Evolutionary conservation across 53 echinoderm and acorn worm genomes (phyloP).

Genomic region (Holothuria scabra): DNA sequence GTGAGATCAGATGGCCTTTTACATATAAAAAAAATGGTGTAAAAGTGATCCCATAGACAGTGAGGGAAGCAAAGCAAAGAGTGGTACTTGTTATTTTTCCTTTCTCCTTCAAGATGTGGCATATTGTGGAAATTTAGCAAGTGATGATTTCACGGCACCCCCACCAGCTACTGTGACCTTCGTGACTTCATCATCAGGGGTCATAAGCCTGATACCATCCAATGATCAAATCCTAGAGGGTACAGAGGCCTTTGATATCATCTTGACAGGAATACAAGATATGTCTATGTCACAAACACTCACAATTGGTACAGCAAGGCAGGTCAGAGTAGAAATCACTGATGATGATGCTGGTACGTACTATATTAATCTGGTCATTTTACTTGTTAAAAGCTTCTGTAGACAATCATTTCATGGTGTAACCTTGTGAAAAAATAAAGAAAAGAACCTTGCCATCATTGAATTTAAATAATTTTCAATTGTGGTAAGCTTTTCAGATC

Average conservation of each 20-base stretch:
- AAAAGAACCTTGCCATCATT: too few species aligned
- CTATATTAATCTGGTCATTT: background rate
- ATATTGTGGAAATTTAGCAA: slow-evolving; percentile 27
- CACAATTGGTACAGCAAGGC: slow-evolving; percentile 5
- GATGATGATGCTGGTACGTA: slow-evolving; percentile 25
- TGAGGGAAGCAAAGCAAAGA: too few species aligned
- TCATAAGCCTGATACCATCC: background rate
- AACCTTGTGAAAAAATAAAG: too few species aligned
- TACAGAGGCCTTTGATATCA: slow-evolving; percentile 19
- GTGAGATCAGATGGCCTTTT: too few species aligned
- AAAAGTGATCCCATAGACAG: too few species aligned
- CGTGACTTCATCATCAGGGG: background rate
- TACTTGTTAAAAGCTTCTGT: too few species aligned
- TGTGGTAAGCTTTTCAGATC: too few species aligned
- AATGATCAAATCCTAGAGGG: background rate
- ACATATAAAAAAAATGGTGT: too few species aligned
- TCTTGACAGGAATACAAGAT: background rate
- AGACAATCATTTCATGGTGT: too few species aligned
- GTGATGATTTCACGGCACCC: background rate
- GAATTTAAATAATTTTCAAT: too few species aligned
- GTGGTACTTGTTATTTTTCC: too few species aligned
- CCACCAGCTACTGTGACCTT: background rate
- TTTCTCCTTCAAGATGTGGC: background rate
- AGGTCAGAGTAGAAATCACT: background rate
- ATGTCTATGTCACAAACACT: background rate